These are phyloP conservation scores for Papilio xuthus DNA, from an alignment of 1,140 invertebrate species.

Conservation along the genomic window DNA sequence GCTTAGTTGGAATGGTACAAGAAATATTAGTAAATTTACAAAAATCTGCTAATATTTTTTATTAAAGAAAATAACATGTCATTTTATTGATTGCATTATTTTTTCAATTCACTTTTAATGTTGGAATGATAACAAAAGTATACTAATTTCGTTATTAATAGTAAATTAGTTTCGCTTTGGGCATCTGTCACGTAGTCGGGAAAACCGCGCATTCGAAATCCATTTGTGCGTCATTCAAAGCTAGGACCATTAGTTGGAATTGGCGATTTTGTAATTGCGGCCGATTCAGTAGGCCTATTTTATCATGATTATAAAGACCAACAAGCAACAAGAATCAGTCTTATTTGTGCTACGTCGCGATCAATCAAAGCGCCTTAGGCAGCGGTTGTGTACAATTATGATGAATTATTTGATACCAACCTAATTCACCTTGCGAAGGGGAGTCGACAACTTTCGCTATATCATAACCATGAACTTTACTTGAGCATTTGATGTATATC, in stretches of 20 bases:
- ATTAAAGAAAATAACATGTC: too few relatives aligned
- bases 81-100: conserved; percentile 4
- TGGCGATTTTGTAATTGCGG: conserved; percentile 34
- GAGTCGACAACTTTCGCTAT: conserved; percentile 49
- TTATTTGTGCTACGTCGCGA: conserved; percentile 45
- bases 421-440: conserved; percentile 48
- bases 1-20: too few relatives aligned
- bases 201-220: conserved; percentile 37
- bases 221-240: conserved; percentile 33
- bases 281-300: conserved; percentile 6
- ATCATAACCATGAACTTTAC: conserved; percentile 51
- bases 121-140: conserved; percentile 5
- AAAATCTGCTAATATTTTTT: too few relatives aligned
- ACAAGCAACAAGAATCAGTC: conserved; percentile 36
- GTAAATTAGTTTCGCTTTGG: conserved; percentile 22
- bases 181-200: conserved; percentile 21
- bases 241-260: conserved; percentile 25
- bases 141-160: conserved; percentile 29
- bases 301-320: conserved; percentile 27
- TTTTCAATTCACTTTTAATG: background rate
- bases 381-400: conserved; percentile 54
- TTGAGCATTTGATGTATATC: background rate
- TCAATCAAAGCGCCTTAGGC: conserved; percentile 51
- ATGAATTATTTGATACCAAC: conserved; percentile 59
- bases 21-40: too few relatives aligned